Evolutionary conservation across 2,888 invertebrate species (phyloP), one percentile per base, ranked within the genome.

Genomic region (Sthenelais limicola): DNA sequence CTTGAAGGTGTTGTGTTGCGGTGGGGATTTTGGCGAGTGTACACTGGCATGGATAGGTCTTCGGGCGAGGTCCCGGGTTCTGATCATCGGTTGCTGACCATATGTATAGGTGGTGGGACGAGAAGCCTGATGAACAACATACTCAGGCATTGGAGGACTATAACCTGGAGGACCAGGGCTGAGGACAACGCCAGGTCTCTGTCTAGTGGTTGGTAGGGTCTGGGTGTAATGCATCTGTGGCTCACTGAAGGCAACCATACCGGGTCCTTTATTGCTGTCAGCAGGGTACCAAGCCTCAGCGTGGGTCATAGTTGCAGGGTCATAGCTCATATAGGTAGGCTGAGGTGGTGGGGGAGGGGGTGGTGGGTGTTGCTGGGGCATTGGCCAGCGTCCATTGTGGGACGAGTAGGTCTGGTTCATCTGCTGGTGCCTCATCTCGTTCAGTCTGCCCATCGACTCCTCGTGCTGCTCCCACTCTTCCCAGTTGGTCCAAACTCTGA

Each of bases 401-500:
- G 56, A 18, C 49, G 9, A 4, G 24, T 43, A 38, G 24, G 38
- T 18, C 7, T 43, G 24, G 9, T 7, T 9, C 26, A 28, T 3
- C 26, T 32, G 56, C 24, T 49, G 71, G 43, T 24, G 5, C 18
- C 26, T 54, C 54, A 49, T 33, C 43, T 62, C 48, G 35, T 43
- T 32, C 4, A 68, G 67, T 3, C 68, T 38, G 26, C 81, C 79
- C 76, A 85, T 79, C 73, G 82, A 83, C 71, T 85, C 84, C 51
- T 83, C 79, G 69, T 84, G 85, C 68, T 85, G 84, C 68, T 83
- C 79, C 70, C 83, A 82, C 58, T 85, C 85, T 32, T 85, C 84
- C 86, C 85, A 86, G 56, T 82, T 77, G 26, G 81, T 82, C 35
- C 74, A 75, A 30, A 84, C 47, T 18, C 52, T 56, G 9, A 35